A percentile compares a stretch with the other conserved stretches of the same genome.
Evolutionary conservation across 2,113 vertebrate species (phyloP).

Genomic region (Lepidothrix coronata): DNA sequence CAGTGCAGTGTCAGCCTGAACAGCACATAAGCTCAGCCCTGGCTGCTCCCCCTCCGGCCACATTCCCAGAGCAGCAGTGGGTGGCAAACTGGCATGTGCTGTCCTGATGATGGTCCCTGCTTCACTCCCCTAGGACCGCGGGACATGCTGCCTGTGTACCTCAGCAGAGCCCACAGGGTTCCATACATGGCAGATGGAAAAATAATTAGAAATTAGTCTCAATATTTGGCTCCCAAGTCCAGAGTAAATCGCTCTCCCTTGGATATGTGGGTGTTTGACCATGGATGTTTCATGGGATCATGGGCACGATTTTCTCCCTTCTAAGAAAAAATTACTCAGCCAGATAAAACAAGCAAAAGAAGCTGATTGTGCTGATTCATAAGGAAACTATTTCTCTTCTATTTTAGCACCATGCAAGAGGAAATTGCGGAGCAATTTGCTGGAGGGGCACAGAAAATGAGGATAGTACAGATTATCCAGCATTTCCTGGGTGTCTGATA

Average conservation of each 20-base stretch:
- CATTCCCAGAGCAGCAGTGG: fast-evolving
- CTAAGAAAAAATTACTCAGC: background rate
- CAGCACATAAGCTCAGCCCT: background rate
- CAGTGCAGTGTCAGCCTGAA: background rate
- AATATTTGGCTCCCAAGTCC: background rate
- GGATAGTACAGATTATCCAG: background rate
- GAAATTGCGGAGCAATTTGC: background rate
- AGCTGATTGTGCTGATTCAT: constrained; percentile 38
- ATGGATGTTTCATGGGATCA: background rate
- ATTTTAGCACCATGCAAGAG: background rate
- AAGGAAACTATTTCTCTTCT: constrained; percentile 32
- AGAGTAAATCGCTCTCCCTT: background rate
- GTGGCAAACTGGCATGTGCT: fast-evolving
- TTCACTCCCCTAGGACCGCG: fast-evolving
- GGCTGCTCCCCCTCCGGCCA: background rate
- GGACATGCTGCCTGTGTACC: background rate
- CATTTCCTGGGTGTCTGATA: background rate
- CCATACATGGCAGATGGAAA: background rate
- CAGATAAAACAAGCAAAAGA: constrained; percentile 33
- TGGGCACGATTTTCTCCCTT: background rate
- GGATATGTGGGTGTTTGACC: background rate
- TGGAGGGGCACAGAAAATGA: background rate
- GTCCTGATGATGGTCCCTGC: fast-evolving
- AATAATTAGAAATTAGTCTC: background rate
- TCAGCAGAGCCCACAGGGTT: background rate